These are phyloP conservation scores for Daboia siamensis DNA, from an alignment of 2,113 vertebrate genomes.

Conservation along the genomic window DNA sequence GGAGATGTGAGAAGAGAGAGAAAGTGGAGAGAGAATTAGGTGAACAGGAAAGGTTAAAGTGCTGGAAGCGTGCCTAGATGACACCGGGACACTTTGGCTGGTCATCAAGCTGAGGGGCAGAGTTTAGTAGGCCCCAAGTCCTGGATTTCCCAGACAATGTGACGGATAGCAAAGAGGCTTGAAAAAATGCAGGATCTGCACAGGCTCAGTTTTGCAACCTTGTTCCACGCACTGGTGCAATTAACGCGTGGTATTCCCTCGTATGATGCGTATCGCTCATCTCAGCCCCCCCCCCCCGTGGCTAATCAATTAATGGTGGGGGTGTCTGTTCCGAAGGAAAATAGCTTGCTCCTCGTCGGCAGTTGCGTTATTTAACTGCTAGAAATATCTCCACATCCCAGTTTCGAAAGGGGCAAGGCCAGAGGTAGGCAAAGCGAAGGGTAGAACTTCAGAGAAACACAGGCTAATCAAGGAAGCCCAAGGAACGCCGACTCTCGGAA, in stretches of 20 bases:
- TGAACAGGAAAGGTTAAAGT: no score
- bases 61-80: neutral
- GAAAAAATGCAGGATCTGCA: neutral
- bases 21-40: neutral
- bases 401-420: neutral
- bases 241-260: neutral
- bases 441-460: neutral
- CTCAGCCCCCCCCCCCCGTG: neutral
- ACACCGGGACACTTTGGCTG: neutral
- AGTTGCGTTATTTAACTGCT: neutral
- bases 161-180: neutral
- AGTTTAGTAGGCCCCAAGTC: neutral
- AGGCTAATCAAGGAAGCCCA: neutral
- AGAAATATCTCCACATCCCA: neutral
- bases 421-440: neutral
- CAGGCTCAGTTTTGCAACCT: neutral
- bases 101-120: neutral
- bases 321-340: neutral
- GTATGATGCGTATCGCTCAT: neutral
- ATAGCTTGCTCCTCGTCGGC: neutral
- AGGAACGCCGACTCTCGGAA: neutral
- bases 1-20: constrained; percentile 15
- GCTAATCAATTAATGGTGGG: neutral
- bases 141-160: neutral
- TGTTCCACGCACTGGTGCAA: neutral